phyloP scores from a whole-genome alignment of 2,113 vertebrate species.

The Bagarius yarrelli region DNA sequence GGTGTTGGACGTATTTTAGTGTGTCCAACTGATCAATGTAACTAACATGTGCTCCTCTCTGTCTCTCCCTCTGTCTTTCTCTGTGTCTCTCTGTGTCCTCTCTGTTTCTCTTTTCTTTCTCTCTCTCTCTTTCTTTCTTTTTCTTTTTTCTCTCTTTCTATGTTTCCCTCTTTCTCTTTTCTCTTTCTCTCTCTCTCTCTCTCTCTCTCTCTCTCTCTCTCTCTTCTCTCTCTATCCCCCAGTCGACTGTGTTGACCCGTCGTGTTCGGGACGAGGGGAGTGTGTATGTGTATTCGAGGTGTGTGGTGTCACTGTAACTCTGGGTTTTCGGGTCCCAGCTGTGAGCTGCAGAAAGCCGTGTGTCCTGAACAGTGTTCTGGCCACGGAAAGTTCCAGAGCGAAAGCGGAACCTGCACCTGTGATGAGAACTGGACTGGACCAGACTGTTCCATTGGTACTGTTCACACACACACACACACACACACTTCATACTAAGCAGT shows the following conservation, averaged over 20 bases:
- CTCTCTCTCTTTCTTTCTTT: conserved; percentile 15
- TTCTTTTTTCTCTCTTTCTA: conserved; percentile 15
- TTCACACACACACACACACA: conserved; percentile 40
- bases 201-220: conserved; percentile 25
- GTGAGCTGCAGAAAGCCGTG: conserved; percentile 92
- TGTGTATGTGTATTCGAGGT: conserved; percentile 92
- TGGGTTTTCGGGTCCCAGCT: conserved; percentile 90
- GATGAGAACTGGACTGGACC: conserved; percentile 94
- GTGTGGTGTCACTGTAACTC: conserved; percentile 96
- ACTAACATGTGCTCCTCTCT: not conserved
- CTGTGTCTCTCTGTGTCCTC: too few relatives aligned
- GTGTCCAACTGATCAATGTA: not conserved
- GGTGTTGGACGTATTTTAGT: not conserved
- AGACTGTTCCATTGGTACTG: conserved; percentile 90
- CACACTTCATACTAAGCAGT: not conserved
- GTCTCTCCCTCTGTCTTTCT: too few relatives aligned
- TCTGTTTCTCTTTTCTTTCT: not conserved
- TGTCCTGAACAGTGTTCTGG: conserved; percentile 96
- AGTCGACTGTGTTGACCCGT: conserved; percentile 95
- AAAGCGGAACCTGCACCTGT: conserved; percentile 86
- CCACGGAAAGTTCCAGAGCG: conserved; percentile 88
- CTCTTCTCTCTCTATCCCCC: conserved; percentile 16
- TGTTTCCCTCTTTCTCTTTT: not conserved
- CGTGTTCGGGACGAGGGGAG: conserved; percentile 85
- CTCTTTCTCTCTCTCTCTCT: not conserved